Base-by-base conservation (phyloP, 2,888 invertebrate species). In the Quadroppia sp. region DNA sequence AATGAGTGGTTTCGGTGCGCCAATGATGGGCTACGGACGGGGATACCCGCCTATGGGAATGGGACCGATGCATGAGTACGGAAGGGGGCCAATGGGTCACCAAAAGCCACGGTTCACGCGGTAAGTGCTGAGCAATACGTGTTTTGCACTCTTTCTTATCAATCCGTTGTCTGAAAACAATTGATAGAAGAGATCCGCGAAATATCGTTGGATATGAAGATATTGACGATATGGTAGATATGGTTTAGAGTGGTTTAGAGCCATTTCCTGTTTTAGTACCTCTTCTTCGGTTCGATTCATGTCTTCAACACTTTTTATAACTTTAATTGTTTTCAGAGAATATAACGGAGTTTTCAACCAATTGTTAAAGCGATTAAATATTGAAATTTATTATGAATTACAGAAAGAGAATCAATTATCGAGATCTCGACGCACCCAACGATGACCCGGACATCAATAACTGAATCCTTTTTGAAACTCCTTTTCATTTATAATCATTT, bases 131-230 rank as follows among this genome's bases (percentile, higher is more conserved):
- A 23, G 36, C 45, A 20, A 42, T 48, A 28, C 64, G n/a, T 11
- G 1, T 23, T 32, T 2, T 13, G 9, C 32, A 9, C 30, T 11
- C 32, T 36, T 64, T 64, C 64, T 42, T 67, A 67, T 67, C 6
- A 17, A 67, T 15, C 67, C 42, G 40, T 67, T 48, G 30, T 53
- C 73, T 73, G 73, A 73, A 73, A 69, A 69, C 69, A 73, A 73
- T 67, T 70, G 30, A 42, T 73, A 74, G 71, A 45, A 64, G 80
- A 45, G 85, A 85, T 78, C 83, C 84, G 6, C 87, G 92, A 84
- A 88, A 89, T 83, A 86, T 92, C 83, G 87, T 92, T 84, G 90
- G 89, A 83, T 93, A 93, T 88, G 89, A 90, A 86, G 93, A 93
- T 87, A 87, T 93, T 86, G 92, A 93, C 86, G 90, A 84, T 85